phyloP scores from a whole-genome alignment of 1,140 invertebrate genomes.

The Pentalonia nigronervosa region DNA sequence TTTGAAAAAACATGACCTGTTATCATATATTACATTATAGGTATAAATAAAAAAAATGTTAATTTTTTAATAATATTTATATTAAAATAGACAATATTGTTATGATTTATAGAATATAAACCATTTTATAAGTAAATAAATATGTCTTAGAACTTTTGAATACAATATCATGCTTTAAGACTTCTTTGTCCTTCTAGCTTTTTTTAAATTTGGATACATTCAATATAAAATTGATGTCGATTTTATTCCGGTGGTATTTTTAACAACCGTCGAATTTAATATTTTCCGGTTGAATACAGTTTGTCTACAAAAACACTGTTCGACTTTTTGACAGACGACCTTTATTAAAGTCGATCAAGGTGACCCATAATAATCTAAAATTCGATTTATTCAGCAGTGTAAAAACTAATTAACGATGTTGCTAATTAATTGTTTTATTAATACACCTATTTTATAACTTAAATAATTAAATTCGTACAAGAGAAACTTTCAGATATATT shows the following conservation, averaged over 20 bases:
- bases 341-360: neutral
- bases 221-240: neutral
- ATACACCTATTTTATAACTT: too few species aligned
- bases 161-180: neutral
- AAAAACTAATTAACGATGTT: neutral
- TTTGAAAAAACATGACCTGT: too few species aligned
- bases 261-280: neutral
- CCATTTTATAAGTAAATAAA: too few species aligned
- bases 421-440: neutral
- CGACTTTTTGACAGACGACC: neutral
- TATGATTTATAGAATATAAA: too few species aligned
- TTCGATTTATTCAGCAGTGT: neutral
- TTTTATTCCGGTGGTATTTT: neutral
- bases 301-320: neutral
- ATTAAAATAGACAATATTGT: too few species aligned
- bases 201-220: neutral
- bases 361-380: slow-evolving; percentile 7
- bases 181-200: too few species aligned
- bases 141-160: too few species aligned
- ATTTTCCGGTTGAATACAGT: neutral
- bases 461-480: neutral
- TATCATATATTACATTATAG: too few species aligned
- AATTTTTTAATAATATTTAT: too few species aligned
- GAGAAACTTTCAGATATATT: neutral
- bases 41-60: too few species aligned